These are phyloP conservation scores for Polypedilum pembai DNA, from an alignment of 1,140 invertebrate genomes.

Conservation along the genomic window DNA sequence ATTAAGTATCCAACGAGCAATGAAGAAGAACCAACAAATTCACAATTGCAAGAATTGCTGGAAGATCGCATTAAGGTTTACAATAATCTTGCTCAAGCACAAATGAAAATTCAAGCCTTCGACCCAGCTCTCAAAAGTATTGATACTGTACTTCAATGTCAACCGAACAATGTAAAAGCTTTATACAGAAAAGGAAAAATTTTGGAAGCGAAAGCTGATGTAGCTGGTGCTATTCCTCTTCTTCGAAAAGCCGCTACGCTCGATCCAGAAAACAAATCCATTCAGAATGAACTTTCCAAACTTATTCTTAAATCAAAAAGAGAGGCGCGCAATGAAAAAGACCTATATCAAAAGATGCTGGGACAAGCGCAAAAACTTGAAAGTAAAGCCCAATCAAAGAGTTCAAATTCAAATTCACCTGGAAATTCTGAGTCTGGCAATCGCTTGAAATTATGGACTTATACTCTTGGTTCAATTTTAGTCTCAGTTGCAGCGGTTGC, in stretches of 20 bases:
- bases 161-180: conserved; percentile 83
- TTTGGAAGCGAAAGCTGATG: conserved; percentile 53
- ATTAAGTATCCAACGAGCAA: conserved; percentile 41
- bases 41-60: conserved; percentile 54
- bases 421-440: conserved; percentile 23
- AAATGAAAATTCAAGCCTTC: conserved; percentile 75
- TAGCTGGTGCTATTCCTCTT: conserved; percentile 50
- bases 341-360: conserved; percentile 60
- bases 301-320: conserved; percentile 50
- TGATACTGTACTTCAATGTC: conserved; percentile 67
- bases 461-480: conserved; percentile 50
- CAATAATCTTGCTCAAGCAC: conserved; percentile 84
- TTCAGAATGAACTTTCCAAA: conserved; percentile 52
- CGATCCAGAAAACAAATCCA: conserved; percentile 51
- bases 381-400: conserved; percentile 38
- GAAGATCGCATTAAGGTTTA: conserved; percentile 73
- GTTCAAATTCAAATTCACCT: conserved; percentile 31
- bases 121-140: conserved; percentile 74
- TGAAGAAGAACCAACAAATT: conserved; percentile 45
- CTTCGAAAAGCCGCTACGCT: conserved; percentile 52
- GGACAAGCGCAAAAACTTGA: conserved; percentile 46
- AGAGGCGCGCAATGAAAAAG: conserved; percentile 51
- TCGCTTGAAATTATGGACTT: conserved; percentile 51
- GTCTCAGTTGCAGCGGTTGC: conserved; percentile 52
- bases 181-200: conserved; percentile 80